A percentile compares a stretch with the other conserved stretches of the same genome.
Conservation (phyloP, 2,888 invertebrate species). For the Halictus quadricinctus region DNA sequence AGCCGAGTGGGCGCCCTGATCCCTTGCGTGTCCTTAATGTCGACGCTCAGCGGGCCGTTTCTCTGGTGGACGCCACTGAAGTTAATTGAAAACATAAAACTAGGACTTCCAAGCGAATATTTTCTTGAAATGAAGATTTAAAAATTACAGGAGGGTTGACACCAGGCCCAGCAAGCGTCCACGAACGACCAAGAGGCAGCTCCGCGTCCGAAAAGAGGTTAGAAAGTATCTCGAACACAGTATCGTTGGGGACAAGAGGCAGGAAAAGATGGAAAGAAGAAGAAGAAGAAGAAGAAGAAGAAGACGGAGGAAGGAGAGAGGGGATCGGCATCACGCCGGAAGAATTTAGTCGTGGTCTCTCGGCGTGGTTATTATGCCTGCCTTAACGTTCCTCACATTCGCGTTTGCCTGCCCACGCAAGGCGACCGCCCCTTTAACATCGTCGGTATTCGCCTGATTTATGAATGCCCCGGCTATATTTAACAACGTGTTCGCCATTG, state of each 20-base stretch:
- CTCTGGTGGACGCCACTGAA: too few relatives aligned
- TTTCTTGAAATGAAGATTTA: too few relatives aligned
- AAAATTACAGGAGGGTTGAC: neutral
- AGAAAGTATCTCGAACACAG: constrained; percentile 15
- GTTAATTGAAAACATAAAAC: too few relatives aligned
- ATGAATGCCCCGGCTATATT: constrained; percentile 76
- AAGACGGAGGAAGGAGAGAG: neutral
- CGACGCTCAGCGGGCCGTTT: too few relatives aligned
- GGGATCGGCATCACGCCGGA: constrained; percentile 52
- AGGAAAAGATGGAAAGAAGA: neutral
- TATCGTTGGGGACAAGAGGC: neutral
- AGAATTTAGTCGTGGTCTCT: constrained; percentile 68
- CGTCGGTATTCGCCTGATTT: constrained; percentile 77
- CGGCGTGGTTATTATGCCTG: constrained; percentile 68
- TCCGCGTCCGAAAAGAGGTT: constrained; percentile 38
- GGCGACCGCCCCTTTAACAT: constrained; percentile 76
- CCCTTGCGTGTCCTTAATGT: too few relatives aligned
- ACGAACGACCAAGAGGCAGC: neutral
- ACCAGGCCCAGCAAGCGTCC: neutral
- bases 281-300: neutral
- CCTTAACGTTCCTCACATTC: constrained; percentile 72
- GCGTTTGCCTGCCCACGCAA: constrained; percentile 72
- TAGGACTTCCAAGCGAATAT: too few relatives aligned
- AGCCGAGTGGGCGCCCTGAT: neutral
- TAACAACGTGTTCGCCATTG: constrained; percentile 76